Percentiles rank a stretch among this genome's conserved stretches.
These are phyloP conservation scores for Drosophila oshimai DNA, from an alignment of 1,140 invertebrate genomes.

Conservation along the genomic window DNA sequence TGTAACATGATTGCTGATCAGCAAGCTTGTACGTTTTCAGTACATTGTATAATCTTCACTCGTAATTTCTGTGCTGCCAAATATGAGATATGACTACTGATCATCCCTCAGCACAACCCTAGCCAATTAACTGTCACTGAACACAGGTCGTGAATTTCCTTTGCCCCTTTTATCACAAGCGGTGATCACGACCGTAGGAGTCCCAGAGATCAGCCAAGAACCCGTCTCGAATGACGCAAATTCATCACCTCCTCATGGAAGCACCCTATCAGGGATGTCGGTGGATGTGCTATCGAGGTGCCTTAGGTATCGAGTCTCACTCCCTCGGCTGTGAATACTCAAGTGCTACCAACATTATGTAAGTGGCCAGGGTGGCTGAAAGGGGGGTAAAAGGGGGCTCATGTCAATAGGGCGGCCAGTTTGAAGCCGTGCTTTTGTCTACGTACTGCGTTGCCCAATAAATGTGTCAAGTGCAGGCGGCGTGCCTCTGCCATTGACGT, in stretches of 20 bases:
- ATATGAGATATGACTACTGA: constrained; percentile 33
- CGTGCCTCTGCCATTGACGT: constrained; percentile 70
- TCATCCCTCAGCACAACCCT: constrained; percentile 1
- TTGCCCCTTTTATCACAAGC: constrained; percentile 3
- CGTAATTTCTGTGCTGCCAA: constrained; percentile 9
- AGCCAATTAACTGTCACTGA: constrained; percentile 1
- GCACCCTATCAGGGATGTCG: constrained; percentile 1
- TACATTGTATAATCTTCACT: constrained; percentile 11
- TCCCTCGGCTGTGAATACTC: constrained; percentile 8
- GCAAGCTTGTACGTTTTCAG: neutral
- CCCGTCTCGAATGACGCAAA: neutral
- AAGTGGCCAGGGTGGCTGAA: neutral
- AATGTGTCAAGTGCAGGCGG: constrained; percentile 77
- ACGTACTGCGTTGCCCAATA: constrained; percentile 61
- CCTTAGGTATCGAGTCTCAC: neutral
- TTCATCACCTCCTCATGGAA: neutral
- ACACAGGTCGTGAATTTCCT: constrained; percentile 24
- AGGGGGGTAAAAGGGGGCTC: constrained; percentile 1
- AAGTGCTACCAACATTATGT: constrained; percentile 34
- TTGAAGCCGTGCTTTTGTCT: constrained; percentile 72
- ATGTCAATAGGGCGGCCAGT: constrained; percentile 44
- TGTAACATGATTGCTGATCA: constrained; percentile 11
- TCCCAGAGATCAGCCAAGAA: constrained; percentile 1
- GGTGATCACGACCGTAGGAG: constrained; percentile 21
- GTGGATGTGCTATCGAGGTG: too few relatives aligned